Conservation (phyloP, 2,888 invertebrate genomes). For the Pheosia gnoma region DNA sequence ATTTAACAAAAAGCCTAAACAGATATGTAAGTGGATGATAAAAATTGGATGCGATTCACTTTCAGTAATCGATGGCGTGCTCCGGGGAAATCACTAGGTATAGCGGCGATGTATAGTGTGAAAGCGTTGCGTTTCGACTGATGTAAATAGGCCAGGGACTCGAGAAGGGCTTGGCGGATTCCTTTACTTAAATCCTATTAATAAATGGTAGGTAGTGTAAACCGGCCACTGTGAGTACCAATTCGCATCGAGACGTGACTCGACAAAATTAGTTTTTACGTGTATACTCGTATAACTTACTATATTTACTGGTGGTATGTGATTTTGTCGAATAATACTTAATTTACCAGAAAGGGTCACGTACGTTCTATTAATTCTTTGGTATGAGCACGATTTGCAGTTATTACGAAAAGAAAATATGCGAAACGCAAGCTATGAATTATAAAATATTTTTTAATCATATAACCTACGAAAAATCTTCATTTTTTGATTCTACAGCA, state of each 20-base stretch:
- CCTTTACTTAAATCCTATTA: conserved; percentile 24
- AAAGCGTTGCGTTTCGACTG: conserved; percentile 33
- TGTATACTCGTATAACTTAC: neutral
- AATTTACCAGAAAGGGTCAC: neutral
- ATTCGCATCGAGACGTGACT: conserved; percentile 1
- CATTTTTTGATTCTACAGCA: no score
- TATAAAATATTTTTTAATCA: no score
- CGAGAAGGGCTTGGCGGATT: conserved; percentile 14
- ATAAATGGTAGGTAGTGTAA: conserved; percentile 16
- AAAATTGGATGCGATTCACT: conserved; percentile 74
- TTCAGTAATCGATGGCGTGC: conserved; percentile 58
- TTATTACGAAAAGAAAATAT: no score
- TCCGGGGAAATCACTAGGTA: conserved; percentile 72
- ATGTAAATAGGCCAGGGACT: conserved; percentile 36
- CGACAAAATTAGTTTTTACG: neutral
- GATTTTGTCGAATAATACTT: neutral
- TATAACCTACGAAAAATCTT: no score
- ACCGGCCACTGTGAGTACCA: conserved; percentile 16
- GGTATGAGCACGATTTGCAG: no score
- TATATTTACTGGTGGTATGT: neutral
- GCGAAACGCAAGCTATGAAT: no score
- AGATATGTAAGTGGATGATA: conserved; percentile 66
- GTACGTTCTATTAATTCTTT: no score
- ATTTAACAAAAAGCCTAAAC: conserved; percentile 61
- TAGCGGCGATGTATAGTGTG: conserved; percentile 45